These are phyloP conservation scores for Magallana gigas DNA, from an alignment of 1,140 invertebrate species.

Conservation along the genomic window DNA sequence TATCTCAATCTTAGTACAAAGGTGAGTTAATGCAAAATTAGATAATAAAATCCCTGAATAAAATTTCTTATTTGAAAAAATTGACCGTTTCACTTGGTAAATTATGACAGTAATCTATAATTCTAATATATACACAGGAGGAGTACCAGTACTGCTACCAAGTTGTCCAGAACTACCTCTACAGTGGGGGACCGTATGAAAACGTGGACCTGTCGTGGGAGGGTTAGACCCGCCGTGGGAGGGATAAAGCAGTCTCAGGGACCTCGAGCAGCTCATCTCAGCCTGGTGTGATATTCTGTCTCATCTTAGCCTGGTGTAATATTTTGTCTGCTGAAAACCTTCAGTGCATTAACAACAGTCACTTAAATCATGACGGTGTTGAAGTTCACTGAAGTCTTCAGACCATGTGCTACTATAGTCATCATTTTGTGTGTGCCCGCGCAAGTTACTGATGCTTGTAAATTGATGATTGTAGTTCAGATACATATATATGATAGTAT, in stretches of 20 bases:
- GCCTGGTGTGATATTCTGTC: neutral
- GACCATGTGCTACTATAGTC: neutral
- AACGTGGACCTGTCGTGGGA: neutral
- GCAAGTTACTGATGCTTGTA: too few species aligned
- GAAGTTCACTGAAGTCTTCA: neutral
- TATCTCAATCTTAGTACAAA: too few species aligned
- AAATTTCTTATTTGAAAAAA: too few species aligned
- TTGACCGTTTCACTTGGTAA: too few species aligned
- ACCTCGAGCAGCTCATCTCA: neutral
- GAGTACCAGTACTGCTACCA: conserved; percentile 13
- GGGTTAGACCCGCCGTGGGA: neutral
- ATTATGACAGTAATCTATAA: too few species aligned
- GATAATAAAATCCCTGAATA: too few species aligned
- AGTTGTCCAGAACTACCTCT: neutral
- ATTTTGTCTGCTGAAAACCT: neutral
- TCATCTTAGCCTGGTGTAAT: neutral
- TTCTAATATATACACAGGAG: neutral
- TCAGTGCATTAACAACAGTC: neutral
- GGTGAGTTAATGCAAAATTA: too few species aligned
- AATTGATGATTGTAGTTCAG: too few species aligned
- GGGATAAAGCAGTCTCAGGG: neutral
- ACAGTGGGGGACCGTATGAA: neutral
- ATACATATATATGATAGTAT: too few species aligned
- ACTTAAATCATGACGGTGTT: neutral
- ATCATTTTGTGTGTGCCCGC: too few species aligned